Percentiles rank a stretch among this genome's conserved stretches.
Evolutionary conservation across 2,888 invertebrate species (phyloP).

Genomic region (Tetragonisca angustula): DNA sequence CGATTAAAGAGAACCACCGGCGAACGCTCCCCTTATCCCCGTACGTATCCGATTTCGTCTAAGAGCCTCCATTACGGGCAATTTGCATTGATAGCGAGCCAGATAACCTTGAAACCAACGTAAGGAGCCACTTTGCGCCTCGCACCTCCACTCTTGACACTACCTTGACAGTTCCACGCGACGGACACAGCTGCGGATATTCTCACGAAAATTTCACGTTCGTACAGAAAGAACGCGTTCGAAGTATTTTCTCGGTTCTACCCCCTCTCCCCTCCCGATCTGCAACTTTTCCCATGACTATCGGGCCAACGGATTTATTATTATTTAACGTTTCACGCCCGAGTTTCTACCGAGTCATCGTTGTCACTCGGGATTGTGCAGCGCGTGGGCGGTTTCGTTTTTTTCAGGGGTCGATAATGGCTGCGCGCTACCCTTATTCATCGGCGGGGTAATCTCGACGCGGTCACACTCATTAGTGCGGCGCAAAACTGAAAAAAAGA

Average conservation of each 20-base stretch:
- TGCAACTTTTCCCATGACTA: background rate
- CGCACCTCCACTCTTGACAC: slow-evolving; percentile 67
- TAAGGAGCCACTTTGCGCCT: slow-evolving; percentile 78
- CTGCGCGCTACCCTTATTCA: slow-evolving; percentile 7
- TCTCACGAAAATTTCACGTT: background rate
- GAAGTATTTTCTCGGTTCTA: background rate
- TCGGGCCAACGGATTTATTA: background rate
- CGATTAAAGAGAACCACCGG: slow-evolving; percentile 42
- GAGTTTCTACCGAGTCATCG: slow-evolving; percentile 53
- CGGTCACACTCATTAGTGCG: slow-evolving; percentile 51
- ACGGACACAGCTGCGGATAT: background rate
- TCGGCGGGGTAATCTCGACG: slow-evolving; percentile 42
- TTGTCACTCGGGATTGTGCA: slow-evolving; percentile 10
- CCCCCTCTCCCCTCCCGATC: too few species aligned
- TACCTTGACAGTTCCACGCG: background rate
- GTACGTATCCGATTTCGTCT: slow-evolving; percentile 75
- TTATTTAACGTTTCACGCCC: slow-evolving; percentile 48
- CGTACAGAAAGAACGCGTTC: background rate
- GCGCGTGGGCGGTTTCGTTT: slow-evolving; percentile 17
- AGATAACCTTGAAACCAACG: slow-evolving; percentile 77
- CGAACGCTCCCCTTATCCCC: slow-evolving; percentile 47
- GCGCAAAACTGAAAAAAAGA: slow-evolving; percentile 31
- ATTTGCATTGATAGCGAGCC: slow-evolving; percentile 82
- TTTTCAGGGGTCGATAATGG: slow-evolving; percentile 3
- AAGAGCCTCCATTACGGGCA: slow-evolving; percentile 82